Percentiles rank a stretch among this genome's conserved stretches.
Conservation (phyloP, 2,888 invertebrate species). For the Xestobium rufovillosum region DNA sequence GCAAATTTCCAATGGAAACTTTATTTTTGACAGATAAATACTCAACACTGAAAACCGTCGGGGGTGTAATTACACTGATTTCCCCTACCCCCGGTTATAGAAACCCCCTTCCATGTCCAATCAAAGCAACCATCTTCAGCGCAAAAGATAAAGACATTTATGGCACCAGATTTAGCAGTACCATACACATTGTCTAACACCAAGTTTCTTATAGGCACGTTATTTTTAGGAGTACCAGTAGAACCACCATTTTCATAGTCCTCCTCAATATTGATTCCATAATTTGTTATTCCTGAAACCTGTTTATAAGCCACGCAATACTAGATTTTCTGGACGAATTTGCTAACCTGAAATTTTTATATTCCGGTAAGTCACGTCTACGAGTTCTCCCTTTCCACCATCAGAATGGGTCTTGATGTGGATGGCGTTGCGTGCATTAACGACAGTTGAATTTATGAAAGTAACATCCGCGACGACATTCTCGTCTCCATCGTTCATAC, state of each 20-base stretch:
- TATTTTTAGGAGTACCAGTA: constrained; percentile 11
- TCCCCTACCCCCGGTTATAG: constrained; percentile 11
- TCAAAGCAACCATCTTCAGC: constrained; percentile 9
- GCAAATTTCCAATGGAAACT: no score
- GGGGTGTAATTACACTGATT: constrained; percentile 14
- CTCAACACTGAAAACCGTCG: constrained; percentile 12
- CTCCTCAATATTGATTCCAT: constrained; percentile 14
- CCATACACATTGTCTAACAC: constrained; percentile 12
- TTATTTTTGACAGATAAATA: no score
- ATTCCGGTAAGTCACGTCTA: constrained; percentile 12
- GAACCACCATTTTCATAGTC: constrained; percentile 16
- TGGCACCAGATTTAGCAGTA: constrained; percentile 7
- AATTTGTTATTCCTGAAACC: constrained; percentile 14
- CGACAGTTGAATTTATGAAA: constrained; percentile 11
- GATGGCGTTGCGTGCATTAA: constrained; percentile 13
- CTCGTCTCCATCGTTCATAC: constrained; percentile 1
- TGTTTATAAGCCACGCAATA: background rate
- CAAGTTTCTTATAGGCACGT: constrained; percentile 11
- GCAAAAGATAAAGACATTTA: constrained; percentile 11
- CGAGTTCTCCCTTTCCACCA: constrained; percentile 11
- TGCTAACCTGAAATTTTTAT: constrained; percentile 15
- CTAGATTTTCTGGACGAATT: no score
- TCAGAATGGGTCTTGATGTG: constrained; percentile 15
- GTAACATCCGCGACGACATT: constrained; percentile 12
- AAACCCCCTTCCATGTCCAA: constrained; percentile 12